Base-by-base conservation (phyloP, 2,797 vertebrate genomes). In the Rhyacichthys aspro region DNA sequence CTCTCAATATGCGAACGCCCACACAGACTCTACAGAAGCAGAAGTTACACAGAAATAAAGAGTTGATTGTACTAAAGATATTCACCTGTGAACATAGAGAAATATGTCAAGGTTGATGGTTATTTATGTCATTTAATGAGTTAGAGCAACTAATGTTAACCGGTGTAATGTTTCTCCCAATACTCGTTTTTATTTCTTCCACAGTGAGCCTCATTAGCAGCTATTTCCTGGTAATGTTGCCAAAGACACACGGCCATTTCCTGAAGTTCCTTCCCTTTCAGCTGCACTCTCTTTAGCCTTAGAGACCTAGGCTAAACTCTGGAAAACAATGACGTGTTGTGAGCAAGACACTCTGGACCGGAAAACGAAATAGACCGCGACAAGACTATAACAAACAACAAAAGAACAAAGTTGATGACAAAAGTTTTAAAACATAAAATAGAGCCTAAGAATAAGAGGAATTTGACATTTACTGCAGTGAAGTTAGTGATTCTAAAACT, bases 171-270 rank as follows among this genome's bases (percentile, higher is more conserved):
- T 16, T 19, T 49, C 16, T 46, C 23, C 15, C 33, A n/a, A 61
- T 18, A 70, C 63, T n/a, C n/a, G n/a, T n/a, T n/a, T n/a, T n/a
- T n/a, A 50, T 61, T 55, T 76, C 37, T 34, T 49, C 61, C 53
- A 61, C 55, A 68, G 50, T 55, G 74, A 57, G 58, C 59, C 39
- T 73, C 62, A 47, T 60, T 74, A 12, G 56, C 32, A 75, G 64
- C 72, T 44, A 43, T 74, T 78, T 84, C 75, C 80, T 75, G 58
- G 16, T 48, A 16, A 36, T 8, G 23, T 44, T 71, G 76, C 86
- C 76, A 83, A 53, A 79, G 63, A 74, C 48, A 76, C 53, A n/a
- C 32, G 11, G 73, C 74, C 58, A 78, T 81, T 86, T 88, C 81
- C 79, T 79, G 63, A 8, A 63, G 63, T 70, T 80, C 59, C 58